These are phyloP conservation scores for Anniella stebbinsi DNA, from an alignment of 2,797 vertebrate genomes.

Conservation along the genomic window DNA sequence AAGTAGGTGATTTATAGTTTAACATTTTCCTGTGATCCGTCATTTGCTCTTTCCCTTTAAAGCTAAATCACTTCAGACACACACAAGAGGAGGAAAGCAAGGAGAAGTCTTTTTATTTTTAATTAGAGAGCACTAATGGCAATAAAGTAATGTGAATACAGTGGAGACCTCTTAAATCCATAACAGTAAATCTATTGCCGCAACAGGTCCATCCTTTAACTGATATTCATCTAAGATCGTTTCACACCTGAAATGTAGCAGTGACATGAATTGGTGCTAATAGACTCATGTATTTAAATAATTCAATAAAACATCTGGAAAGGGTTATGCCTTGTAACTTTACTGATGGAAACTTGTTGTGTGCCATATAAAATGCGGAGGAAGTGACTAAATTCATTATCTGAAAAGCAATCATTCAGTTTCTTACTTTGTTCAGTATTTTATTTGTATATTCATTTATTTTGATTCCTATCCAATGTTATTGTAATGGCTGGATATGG, in stretches of 20 bases:
- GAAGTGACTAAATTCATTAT: neutral
- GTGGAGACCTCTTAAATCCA: constrained; percentile 80
- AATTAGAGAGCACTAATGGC: constrained; percentile 82
- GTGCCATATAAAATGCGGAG: constrained; percentile 53
- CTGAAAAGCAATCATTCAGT: neutral
- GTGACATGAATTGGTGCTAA: constrained; percentile 73
- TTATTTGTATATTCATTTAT: constrained; percentile 1
- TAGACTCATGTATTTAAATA: constrained; percentile 75
- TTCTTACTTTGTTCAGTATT: neutral
- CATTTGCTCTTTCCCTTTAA: constrained; percentile 77
- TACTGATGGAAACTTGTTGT: constrained; percentile 70
- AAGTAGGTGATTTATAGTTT: constrained; percentile 78
- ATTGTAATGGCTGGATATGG: neutral
- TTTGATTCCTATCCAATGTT: neutral
- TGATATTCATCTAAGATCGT: constrained; percentile 70
- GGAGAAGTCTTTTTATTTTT: constrained; percentile 80
- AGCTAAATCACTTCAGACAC: constrained; percentile 76
- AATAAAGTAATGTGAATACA: constrained; percentile 82
- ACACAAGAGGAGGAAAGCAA: constrained; percentile 69
- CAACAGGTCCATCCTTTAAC: constrained; percentile 74
- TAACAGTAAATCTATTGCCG: constrained; percentile 79
- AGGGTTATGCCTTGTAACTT: constrained; percentile 68
- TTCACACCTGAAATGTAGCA: constrained; percentile 64
- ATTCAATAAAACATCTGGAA: constrained; percentile 75
- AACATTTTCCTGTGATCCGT: constrained; percentile 80